Percentiles rank a stretch among this genome's conserved stretches.
Evolutionary conservation across 2,888 invertebrate species (phyloP).

Genomic region (Xanthia icteritia): DNA sequence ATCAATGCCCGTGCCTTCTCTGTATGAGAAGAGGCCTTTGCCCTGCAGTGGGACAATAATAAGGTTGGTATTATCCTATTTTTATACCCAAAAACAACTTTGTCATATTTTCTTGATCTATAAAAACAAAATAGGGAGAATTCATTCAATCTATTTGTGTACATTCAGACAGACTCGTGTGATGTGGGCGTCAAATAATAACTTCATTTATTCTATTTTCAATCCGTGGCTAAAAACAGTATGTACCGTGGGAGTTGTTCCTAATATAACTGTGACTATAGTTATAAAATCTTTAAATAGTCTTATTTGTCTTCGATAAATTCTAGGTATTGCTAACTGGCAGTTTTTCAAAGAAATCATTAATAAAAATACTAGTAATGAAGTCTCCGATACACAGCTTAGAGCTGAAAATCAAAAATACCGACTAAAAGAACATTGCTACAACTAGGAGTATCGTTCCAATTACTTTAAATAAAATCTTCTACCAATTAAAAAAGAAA

Average conservation of each 20-base stretch:
- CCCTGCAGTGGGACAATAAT: not conserved
- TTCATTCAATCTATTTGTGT: not conserved
- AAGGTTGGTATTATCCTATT: not conserved
- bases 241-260: not conserved
- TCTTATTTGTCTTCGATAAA: not conserved
- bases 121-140: not conserved
- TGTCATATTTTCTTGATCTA: not conserved
- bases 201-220: not conserved
- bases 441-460: not conserved
- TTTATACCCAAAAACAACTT: not conserved
- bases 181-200: not conserved
- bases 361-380: not conserved
- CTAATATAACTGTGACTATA: not conserved
- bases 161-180: not conserved
- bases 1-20: not conserved
- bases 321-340: not conserved
- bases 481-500: not conserved
- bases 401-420: not conserved
- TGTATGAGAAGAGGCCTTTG: not conserved
- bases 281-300: not conserved
- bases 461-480: not conserved
- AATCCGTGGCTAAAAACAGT: not conserved
- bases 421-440: not conserved
- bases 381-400: not conserved
- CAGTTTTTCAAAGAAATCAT: not conserved